Evolutionary conservation across 2,113 vertebrate genomes (phyloP).

Genomic region (Neolamprologus sp.): DNA sequence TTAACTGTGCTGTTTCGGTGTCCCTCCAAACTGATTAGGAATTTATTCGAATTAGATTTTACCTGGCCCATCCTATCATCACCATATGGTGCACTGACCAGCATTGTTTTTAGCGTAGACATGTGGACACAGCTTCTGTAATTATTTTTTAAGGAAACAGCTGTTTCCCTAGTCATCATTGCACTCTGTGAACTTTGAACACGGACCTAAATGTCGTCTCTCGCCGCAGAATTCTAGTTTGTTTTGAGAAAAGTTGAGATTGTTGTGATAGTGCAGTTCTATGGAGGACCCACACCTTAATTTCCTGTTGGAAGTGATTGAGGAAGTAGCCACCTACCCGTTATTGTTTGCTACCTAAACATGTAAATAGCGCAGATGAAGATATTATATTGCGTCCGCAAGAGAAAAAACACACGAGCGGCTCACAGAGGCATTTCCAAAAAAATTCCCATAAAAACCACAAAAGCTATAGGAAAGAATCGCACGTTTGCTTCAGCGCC

Average conservation of each 20-base stretch:
- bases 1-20: conserved; percentile 72
- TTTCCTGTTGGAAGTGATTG: conserved; percentile 72
- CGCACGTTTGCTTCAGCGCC: background rate
- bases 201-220: background rate
- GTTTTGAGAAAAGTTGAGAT: conserved; percentile 50
- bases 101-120: conserved; percentile 2
- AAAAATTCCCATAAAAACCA: background rate
- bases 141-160: background rate
- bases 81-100: conserved; percentile 60
- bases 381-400: conserved; percentile 49
- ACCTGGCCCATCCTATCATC: conserved; percentile 67
- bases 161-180: background rate
- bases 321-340: conserved; percentile 70
- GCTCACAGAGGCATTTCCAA: background rate
- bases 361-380: conserved; percentile 54
- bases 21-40: conserved; percentile 75
- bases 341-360: conserved; percentile 64
- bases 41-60: conserved; percentile 80
- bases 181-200: background rate
- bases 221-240: background rate
- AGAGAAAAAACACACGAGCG: conserved; percentile 6
- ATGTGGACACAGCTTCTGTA: background rate
- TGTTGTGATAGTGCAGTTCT: conserved; percentile 37
- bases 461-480: background rate
- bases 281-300: conserved; percentile 57